These are phyloP conservation scores for Lepidochitona cinerea DNA, from an alignment of 2,888 invertebrate species.

Conservation along the genomic window DNA sequence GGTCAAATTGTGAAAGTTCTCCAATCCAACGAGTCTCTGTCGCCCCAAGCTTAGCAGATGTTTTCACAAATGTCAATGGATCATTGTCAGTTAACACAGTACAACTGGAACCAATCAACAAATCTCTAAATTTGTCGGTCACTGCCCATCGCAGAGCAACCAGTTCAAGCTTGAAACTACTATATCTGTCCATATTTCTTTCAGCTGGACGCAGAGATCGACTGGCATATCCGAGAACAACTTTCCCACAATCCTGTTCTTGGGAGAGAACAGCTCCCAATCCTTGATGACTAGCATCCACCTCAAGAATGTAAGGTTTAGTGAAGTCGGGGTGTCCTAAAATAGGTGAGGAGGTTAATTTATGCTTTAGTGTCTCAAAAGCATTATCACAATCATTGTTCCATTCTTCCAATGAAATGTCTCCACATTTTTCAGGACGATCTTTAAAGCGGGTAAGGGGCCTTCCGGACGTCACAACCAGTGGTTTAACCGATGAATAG, in stretches of 20 bases:
- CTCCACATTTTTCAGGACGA: not conserved
- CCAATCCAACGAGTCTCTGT: not conserved
- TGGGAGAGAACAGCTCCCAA: constrained; percentile 12
- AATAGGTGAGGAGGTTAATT: not conserved
- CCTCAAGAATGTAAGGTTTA: not conserved
- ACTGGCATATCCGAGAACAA: constrained; percentile 21
- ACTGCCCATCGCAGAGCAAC: constrained; percentile 13
- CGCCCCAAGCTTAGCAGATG: not conserved
- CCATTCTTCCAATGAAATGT: constrained; percentile 9
- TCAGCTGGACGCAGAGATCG: constrained; percentile 5
- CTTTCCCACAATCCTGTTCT: constrained; percentile 5
- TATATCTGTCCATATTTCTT: constrained; percentile 9
- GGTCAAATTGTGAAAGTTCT: not conserved
- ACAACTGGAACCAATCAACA: not conserved
- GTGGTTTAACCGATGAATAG: not conserved
- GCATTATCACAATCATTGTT: not conserved
- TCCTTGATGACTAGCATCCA: not conserved
- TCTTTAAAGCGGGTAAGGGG: constrained; percentile 8
- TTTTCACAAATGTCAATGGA: not conserved
- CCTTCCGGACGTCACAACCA: not conserved
- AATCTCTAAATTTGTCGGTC: constrained; percentile 7
- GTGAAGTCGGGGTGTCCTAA: not conserved
- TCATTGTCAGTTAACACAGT: constrained; percentile 7
- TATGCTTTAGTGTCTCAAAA: not conserved
- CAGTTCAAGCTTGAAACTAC: constrained; percentile 18